Conservation (phyloP, 2,113 vertebrate genomes). For the Brienomyrus brachyistius region DNA sequence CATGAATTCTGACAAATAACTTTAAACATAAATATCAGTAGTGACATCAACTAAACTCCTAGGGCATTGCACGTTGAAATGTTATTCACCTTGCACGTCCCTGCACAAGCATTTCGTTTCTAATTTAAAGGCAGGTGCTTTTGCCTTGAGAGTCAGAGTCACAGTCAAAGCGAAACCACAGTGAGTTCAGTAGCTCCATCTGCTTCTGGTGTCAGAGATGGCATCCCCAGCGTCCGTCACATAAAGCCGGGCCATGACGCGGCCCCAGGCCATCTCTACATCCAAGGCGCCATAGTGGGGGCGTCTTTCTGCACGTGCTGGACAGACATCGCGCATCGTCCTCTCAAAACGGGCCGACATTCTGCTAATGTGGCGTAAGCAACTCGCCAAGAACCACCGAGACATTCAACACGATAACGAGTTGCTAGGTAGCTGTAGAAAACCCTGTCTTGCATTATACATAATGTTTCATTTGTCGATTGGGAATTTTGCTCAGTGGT, state of each 20-base stretch:
- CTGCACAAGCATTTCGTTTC: background rate
- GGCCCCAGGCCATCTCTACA: slow-evolving; percentile 43
- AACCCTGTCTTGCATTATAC: background rate
- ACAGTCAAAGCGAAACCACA: background rate
- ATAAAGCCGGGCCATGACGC: background rate
- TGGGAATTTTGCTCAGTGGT: background rate
- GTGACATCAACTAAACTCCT: background rate
- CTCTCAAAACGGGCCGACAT: background rate
- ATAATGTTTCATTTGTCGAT: background rate
- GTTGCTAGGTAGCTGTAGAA: background rate
- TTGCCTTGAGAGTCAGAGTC: background rate
- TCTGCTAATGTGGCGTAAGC: background rate
- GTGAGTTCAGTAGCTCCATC: background rate
- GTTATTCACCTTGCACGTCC: background rate
- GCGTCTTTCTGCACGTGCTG: slow-evolving; percentile 73
- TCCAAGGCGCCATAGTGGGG: slow-evolving; percentile 66
- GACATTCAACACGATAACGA: background rate
- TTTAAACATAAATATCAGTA: background rate
- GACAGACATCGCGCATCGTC: background rate
- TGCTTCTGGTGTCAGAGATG: background rate
- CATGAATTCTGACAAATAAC: background rate
- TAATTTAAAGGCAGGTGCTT: background rate
- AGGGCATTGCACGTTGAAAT: background rate
- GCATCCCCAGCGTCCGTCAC: background rate
- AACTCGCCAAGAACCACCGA: too few relatives aligned